Evolutionary conservation across 1,140 invertebrate species (phyloP).

Genomic region (Brachionus rotundiformis): DNA sequence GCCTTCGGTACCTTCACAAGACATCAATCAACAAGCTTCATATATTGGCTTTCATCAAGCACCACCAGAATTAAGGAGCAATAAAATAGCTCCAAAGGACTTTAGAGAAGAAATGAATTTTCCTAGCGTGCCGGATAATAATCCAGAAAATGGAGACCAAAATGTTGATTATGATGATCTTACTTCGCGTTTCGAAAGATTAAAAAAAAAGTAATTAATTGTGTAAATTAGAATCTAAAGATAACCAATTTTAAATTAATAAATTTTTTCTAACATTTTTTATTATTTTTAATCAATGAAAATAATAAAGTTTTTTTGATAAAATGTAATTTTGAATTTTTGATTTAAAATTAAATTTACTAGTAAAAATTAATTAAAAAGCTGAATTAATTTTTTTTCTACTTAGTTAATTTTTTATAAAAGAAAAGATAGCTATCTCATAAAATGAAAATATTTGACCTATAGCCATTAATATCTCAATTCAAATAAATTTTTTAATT

Average conservation of each 20-base stretch:
- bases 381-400: too few relatives aligned
- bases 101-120: conserved; percentile 12
- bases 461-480: too few relatives aligned
- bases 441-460: too few relatives aligned
- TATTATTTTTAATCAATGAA: too few relatives aligned
- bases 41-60: conserved; percentile 40
- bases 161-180: conserved; percentile 93
- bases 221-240: neutral
- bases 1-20: neutral
- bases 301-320: too few relatives aligned
- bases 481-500: too few relatives aligned
- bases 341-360: too few relatives aligned
- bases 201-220: conserved; percentile 75
- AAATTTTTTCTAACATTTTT: too few relatives aligned
- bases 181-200: conserved; percentile 84
- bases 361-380: too few relatives aligned
- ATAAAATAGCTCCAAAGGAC: neutral
- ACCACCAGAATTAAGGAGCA: neutral
- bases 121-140: conserved; percentile 4
- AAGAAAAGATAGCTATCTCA: too few relatives aligned
- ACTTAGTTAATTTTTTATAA: too few relatives aligned
- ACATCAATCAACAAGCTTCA: neutral
- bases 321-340: too few relatives aligned
- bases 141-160: conserved; percentile 55
- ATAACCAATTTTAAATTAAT: neutral